Conservation (phyloP, 2,113 vertebrate genomes). For the Tupaia chinensis region DNA sequence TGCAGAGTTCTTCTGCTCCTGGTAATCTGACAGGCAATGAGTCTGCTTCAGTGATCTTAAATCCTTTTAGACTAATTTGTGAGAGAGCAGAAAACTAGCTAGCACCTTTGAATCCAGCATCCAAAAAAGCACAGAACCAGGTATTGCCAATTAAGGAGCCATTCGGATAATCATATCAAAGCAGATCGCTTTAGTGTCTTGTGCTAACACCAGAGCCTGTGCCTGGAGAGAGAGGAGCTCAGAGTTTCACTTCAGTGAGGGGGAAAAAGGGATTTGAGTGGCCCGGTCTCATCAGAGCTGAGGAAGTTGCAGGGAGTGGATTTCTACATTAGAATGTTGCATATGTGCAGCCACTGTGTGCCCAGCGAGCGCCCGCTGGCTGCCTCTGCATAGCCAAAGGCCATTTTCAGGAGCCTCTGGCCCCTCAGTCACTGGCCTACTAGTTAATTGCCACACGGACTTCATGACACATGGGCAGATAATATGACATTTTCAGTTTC, state of each 20-base stretch:
- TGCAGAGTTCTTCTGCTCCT: constrained; percentile 82
- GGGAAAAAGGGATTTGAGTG: constrained; percentile 67
- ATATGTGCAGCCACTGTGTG: constrained; percentile 85
- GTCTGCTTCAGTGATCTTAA: constrained; percentile 91
- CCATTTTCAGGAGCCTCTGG: constrained; percentile 96
- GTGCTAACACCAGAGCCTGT: constrained; percentile 89
- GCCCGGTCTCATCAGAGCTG: constrained; percentile 77
- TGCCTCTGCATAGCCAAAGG: constrained; percentile 93
- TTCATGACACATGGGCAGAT: constrained; percentile 93
- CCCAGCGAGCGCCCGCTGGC: constrained; percentile 75
- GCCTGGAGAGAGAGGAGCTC: constrained; percentile 85
- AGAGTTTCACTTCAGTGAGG: constrained; percentile 71
- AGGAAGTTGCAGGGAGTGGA: constrained; percentile 81
- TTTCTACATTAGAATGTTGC: constrained; percentile 86
- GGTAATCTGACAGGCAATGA: constrained; percentile 86
- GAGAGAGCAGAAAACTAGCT: constrained; percentile 91
- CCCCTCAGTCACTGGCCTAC: constrained; percentile 97
- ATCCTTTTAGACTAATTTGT: constrained; percentile 92
- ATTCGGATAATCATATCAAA: constrained; percentile 90
- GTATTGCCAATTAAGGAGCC: constrained; percentile 90
- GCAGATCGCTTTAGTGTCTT: constrained; percentile 88
- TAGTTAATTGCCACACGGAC: constrained; percentile 98
- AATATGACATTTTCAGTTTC: constrained; percentile 95
- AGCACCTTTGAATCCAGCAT: constrained; percentile 87
- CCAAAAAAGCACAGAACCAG: constrained; percentile 85